Percentiles rank a stretch among this genome's conserved stretches.
Conservation (phyloP, 2,797 vertebrate species). For the Florisuga fusca region DNA sequence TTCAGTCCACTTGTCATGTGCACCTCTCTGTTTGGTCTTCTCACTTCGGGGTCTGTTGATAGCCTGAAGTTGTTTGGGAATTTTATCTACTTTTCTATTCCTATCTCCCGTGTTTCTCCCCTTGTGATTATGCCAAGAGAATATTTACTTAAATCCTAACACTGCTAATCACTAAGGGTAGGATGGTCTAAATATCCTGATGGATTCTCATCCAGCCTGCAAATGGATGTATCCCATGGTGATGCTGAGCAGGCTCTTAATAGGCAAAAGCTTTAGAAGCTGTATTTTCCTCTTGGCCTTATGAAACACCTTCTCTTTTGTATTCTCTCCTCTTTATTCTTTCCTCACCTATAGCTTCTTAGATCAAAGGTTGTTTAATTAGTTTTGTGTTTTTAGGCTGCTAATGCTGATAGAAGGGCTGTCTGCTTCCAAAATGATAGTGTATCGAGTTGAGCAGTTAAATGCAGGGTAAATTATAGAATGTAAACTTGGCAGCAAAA, state of each 20-base stretch:
- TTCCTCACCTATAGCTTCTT: neutral
- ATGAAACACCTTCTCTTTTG: neutral
- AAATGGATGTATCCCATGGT: neutral
- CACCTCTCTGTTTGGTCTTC: slow-evolving; percentile 1
- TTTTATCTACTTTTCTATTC: slow-evolving; percentile 21
- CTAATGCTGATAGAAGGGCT: neutral
- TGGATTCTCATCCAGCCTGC: slow-evolving; percentile 1
- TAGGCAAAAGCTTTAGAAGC: neutral
- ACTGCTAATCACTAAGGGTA: slow-evolving; percentile 21
- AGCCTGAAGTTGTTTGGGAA: slow-evolving; percentile 23
- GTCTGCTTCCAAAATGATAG: neutral
- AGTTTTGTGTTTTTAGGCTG: neutral
- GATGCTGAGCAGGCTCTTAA: neutral
- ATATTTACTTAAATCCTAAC: slow-evolving; percentile 18
- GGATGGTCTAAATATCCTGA: neutral
- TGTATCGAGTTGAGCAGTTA: neutral
- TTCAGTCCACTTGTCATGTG: slow-evolving; percentile 24
- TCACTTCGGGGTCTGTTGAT: slow-evolving; percentile 28
- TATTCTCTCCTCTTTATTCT: neutral
- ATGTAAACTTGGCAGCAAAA: neutral
- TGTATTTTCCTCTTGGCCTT: neutral
- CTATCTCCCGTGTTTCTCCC: slow-evolving; percentile 6
- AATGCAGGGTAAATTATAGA: neutral
- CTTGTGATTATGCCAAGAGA: slow-evolving; percentile 53
- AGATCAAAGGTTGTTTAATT: slow-evolving; percentile 22